Base-by-base conservation (phyloP, 2,797 vertebrate genomes). In the Hydrophis major region DNA sequence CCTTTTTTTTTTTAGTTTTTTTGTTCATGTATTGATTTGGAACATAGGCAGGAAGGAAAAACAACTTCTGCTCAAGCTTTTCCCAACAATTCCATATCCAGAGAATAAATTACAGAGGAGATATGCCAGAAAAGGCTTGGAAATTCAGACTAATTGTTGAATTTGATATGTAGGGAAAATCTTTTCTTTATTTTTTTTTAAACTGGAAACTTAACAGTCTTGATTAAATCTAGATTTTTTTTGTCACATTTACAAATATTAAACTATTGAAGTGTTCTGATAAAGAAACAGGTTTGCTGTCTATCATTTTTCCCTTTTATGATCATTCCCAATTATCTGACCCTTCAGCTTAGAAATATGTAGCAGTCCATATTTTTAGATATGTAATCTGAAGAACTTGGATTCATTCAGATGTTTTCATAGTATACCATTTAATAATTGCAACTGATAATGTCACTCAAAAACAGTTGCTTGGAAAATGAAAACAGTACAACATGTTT, bases 401-500 rank as follows among this genome's bases (percentile, higher is more conserved):
- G 90, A 89, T 55, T 2, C 47, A 25, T 92, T 93, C 86, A 90
- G 93, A 94, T 93, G 55, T 96, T 95, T 96, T 94, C 93, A 42
- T 94, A 92, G 91, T 94, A 88, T 95, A 93, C 94, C 95, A 60
- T 95, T 88, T 96, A 95, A 96, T 93, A 93, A 95, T 92, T 94
- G 90, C 95, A 96, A 97, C 96, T 96, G 96, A 97, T 96, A 97
- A 95, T 97, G 97, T 95, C 96, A 97, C 93, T 97, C 96, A 96
- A 91, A 95, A 97, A 32, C 97, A 97, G 97, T 97, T 97, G 97
- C 96, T 96, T 96, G 94, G 96, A 94, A 96, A 94, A 92, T 93
- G 92, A 96, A 95, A 96, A 61, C 95, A 95, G 95, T 94, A 96
- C 3, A 93, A 95, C 94, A 93, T 95, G 94, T 96, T 95, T 96